Evolutionary conservation across 2,797 vertebrate species (phyloP), one percentile per base, ranked within the genome.

Genomic region (Melanotaenia maccullochi): DNA sequence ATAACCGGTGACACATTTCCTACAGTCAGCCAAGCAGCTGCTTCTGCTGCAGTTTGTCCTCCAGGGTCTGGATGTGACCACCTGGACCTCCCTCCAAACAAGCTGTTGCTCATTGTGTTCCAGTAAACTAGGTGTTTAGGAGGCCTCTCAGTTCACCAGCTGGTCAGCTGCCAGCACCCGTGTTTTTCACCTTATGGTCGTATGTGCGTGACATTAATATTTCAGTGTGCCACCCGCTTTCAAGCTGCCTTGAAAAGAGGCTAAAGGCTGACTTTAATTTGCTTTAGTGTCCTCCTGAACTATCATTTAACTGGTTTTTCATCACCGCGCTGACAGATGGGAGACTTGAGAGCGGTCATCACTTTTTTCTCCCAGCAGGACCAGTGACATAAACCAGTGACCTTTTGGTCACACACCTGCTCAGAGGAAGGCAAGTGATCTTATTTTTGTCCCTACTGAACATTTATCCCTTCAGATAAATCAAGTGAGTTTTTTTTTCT

Each of bases 331-430:
- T 4, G 9, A 49, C 60, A 33, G 42, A 52, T 55, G 55, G 40
- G 8, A 30, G 24, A 25, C 49, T 65, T 59, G 35, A 55, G 54
- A 65, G 30, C 30, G 47, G 22, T 16, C 4, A 0, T 72, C n/a
- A 44, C 40, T 73, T 60, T 54, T 8, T 30, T 42, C 70, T 40
- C 57, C 49, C 71, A 79, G 66, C 42, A 65, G 30, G 55, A 61
- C 49, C 38, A 49, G 30, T 36, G 16, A 42, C n/a, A 59, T 42
- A 64, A 76, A 83, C 56, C 78, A 65, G 28, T 49, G 68, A 81
- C 74, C 66, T 68, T 71, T 54, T 60, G 59, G 28, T 59, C 65
- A 16, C 35, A 81, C 73, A 63, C 44, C 75, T 82, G 80, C 74
- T 61, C 60, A 1, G 54, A 40, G 28, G 14, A 9, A 78, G 74